Conservation (phyloP, 2,888 invertebrate species). For the Idaea dimidiata region DNA sequence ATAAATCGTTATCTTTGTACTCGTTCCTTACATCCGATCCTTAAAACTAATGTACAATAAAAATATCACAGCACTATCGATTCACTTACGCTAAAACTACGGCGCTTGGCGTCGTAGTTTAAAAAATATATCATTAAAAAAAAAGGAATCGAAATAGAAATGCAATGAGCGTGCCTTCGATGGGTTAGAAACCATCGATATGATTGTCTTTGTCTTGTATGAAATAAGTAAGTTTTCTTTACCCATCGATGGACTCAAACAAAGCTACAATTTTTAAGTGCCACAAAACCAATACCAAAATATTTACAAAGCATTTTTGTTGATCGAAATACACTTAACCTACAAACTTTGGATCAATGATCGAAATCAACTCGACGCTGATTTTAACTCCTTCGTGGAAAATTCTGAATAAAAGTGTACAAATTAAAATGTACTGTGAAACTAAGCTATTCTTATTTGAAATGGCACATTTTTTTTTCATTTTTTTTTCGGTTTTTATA, state of each 20-base stretch:
- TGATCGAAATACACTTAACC: constrained; percentile 22
- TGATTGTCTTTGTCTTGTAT: constrained; percentile 5
- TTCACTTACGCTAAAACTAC: constrained; percentile 74
- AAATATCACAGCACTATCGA: constrained; percentile 81
- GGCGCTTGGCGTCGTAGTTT: constrained; percentile 67
- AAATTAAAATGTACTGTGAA: background rate
- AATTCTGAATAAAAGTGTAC: background rate
- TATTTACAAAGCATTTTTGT: constrained; percentile 58
- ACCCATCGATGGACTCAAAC: constrained; percentile 41
- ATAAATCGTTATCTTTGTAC: constrained; percentile 71
- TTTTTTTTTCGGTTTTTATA: constrained; percentile 24
- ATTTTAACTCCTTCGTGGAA: background rate
- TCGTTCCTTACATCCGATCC: constrained; percentile 65
- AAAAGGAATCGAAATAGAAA: constrained; percentile 74
- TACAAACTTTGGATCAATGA: constrained; percentile 30
- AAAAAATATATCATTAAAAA: constrained; percentile 53
- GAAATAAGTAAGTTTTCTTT: background rate
- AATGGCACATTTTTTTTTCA: constrained; percentile 35
- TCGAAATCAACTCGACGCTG: background rate
- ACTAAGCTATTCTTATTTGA: constrained; percentile 15
- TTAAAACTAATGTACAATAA: constrained; percentile 76
- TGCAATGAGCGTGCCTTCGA: constrained; percentile 56
- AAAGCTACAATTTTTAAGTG: constrained; percentile 61
- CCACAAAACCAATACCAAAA: constrained; percentile 55
- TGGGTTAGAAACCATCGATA: constrained; percentile 24